phyloP scores from a whole-genome alignment of 2,113 vertebrate species.

The Malurus elegans region DNA sequence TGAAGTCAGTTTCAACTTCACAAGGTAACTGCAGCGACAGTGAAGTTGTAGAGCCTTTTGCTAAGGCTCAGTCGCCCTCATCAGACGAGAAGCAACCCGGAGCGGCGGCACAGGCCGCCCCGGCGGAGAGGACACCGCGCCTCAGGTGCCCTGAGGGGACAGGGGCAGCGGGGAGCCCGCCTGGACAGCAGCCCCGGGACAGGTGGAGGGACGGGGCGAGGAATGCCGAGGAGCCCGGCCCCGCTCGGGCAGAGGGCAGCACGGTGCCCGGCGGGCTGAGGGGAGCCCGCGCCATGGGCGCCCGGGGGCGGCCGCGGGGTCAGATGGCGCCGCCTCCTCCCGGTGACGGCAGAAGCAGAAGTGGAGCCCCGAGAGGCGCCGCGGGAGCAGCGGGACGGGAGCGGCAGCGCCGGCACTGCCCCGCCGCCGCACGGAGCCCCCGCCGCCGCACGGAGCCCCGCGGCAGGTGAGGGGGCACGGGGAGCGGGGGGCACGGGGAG shows the following conservation, averaged over 20 bases:
- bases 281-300: background rate
- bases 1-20: background rate
- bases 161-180: background rate
- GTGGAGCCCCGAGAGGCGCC: background rate
- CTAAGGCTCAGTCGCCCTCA: background rate
- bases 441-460: background rate
- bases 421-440: background rate
- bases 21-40: fast-evolving
- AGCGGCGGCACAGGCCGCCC: background rate
- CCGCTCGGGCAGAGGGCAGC: background rate
- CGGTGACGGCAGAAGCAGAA: background rate
- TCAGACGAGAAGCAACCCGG: fast-evolving
- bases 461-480: background rate
- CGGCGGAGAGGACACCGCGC: fast-evolving
- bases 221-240: fast-evolving
- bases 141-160: background rate
- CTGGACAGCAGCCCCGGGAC: background rate
- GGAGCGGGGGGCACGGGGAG: no score
- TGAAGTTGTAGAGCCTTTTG: background rate
- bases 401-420: background rate
- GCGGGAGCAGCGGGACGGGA: background rate
- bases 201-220: no score
- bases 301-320: background rate
- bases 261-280: background rate
- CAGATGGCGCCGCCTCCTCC: slow-evolving; percentile 3